Evolutionary conservation across 2,797 vertebrate species (phyloP), one percentile per base, ranked within the genome.

Genomic region (Sebastes minor): DNA sequence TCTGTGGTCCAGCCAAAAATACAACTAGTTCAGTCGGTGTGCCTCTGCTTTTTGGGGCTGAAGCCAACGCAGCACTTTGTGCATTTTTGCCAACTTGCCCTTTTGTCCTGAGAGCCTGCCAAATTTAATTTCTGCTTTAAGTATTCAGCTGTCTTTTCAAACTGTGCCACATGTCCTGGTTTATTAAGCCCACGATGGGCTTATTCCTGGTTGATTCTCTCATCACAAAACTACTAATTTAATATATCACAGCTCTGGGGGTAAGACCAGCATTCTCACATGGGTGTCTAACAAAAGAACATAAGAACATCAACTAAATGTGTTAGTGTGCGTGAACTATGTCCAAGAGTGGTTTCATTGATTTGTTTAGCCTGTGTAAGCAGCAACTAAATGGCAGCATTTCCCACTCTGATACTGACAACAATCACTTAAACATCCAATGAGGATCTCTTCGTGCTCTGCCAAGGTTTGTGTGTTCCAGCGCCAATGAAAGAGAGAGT

Each of bases 61-160:
- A 49, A 71, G 74, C 76, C 66, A 63, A 16, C 0, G 9, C 49
- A 68, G 27, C 57, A 25, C 30, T 70, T 79, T 59, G 20, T 71
- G 12, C 71, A 25, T n/a, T 72, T 72, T 74, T 20, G 55, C 56
- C 71, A 57, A 55, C 52, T 81, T 65, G 52, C 49, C 55, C 76
- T 74, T 76, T 81, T 52, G 55, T 77, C 33, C 67, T 14, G 16
- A 49, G 27, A 68, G 83, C 55, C 74, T 85, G 71, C 71, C 77
- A 87, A 74, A 61, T 76, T 25, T 7, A 5, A 52, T 86, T 65
- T 81, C 32, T 71, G 23, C 55, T 59, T 30, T 25, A 23, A 70
- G 18, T 63, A 30, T 35, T 80, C 55, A 35, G 67, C 22, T 61
- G 32, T 68, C 18, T 75, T 49, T 69, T 66, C 22, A 72, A 73